Percentiles rank a stretch among this genome's conserved stretches.
Evolutionary conservation across 1,140 invertebrate species (phyloP).

Genomic region (Aphelenchoides fujianensis): DNA sequence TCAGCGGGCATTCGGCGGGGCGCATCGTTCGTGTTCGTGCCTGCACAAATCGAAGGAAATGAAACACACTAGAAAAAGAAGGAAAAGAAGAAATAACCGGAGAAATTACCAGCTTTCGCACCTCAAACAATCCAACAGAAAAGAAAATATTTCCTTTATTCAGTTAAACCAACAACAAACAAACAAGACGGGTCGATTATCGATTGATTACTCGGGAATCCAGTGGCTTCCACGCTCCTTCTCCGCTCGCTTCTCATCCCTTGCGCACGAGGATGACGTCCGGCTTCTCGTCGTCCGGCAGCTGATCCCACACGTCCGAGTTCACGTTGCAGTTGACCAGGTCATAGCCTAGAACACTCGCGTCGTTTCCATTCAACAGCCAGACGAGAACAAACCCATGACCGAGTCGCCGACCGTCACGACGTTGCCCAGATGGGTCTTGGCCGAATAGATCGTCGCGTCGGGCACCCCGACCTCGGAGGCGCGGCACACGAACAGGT

Average conservation of each 20-base stretch:
- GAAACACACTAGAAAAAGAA: too few species aligned
- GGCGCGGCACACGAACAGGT: constrained; percentile 86
- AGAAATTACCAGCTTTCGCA: not conserved
- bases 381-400: constrained; percentile 69
- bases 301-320: constrained; percentile 50
- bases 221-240: constrained; percentile 77
- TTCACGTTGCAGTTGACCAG: constrained; percentile 57
- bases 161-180: not conserved
- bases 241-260: constrained; percentile 73
- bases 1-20: not conserved
- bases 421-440: constrained; percentile 89
- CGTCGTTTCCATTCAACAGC: constrained; percentile 23
- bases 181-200: too few species aligned
- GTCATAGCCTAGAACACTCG: constrained; percentile 52
- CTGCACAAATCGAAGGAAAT: too few species aligned
- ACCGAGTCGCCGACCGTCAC: constrained; percentile 87
- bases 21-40: too few species aligned
- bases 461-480: constrained; percentile 81
- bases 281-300: constrained; percentile 53
- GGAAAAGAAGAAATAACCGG: not conserved
- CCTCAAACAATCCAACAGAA: not conserved
- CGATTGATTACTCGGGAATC: constrained; percentile 81
- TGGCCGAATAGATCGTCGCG: constrained; percentile 74
- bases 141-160: constrained; percentile 3
- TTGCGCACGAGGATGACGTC: constrained; percentile 78